These are phyloP conservation scores for Oceanodroma leucorhoa DNA, from an alignment of 2,797 vertebrate species.

Conservation along the genomic window DNA sequence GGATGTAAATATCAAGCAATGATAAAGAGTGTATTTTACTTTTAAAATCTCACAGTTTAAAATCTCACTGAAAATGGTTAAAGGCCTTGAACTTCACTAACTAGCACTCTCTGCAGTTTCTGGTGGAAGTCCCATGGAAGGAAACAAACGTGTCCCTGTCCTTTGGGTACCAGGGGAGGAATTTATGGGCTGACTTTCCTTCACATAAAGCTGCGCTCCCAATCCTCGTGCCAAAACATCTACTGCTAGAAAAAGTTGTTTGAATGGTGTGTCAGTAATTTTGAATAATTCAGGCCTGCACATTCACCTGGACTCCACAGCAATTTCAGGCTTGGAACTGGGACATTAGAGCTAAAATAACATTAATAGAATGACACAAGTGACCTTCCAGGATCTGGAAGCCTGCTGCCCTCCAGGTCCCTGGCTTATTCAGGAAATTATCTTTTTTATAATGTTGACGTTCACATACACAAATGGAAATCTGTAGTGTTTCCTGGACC, in stretches of 20 bases:
- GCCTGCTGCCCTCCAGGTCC: neutral
- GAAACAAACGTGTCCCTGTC: neutral
- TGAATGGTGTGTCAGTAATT: neutral
- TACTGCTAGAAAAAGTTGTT: neutral
- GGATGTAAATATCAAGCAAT: neutral
- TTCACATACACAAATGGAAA: conserved; percentile 1
- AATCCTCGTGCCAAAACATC: neutral
- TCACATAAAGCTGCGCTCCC: neutral
- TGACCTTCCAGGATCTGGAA: neutral
- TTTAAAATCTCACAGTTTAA: neutral
- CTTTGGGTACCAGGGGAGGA: neutral
- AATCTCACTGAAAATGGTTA: neutral
- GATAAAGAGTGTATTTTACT: neutral
- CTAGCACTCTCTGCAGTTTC: neutral
- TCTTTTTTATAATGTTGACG: neutral
- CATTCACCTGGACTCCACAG: neutral
- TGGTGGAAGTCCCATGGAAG: neutral
- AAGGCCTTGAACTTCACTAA: neutral
- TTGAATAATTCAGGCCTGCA: neutral
- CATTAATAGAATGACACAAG: neutral
- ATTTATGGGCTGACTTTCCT: neutral
- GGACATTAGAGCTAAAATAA: neutral
- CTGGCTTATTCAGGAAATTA: conserved; percentile 7
- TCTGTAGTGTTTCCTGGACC: neutral
- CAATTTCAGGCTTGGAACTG: neutral